Evolutionary conservation across 2,797 vertebrate genomes (phyloP), one percentile per base, ranked within the genome.

Genomic region (Meda fulgida): DNA sequence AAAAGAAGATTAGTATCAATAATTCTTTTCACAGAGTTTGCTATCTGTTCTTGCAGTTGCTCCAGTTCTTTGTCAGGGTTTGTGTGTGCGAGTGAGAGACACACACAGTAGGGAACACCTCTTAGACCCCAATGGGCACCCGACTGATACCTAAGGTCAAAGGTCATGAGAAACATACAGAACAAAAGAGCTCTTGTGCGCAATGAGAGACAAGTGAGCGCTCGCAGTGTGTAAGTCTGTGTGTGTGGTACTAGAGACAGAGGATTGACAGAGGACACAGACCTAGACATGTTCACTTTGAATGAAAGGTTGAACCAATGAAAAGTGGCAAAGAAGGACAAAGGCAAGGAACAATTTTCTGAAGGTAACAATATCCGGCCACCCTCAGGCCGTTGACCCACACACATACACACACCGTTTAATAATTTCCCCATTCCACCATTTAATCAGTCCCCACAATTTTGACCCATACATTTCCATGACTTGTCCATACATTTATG

Each of bases 161-260:
- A 86, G 90, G 88, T 87, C 88, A 91, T 91, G 91, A 89, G 90
- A 91, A 91, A 89, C 86, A 80, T 34, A 80, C 60, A 48, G 71
- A 91, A 92, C 91, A 91, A 92, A 91, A 88, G 89, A 88, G 53
- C 76, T 82, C 63, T 85, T 82, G 80, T 83, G 65, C 29, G 38
- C 26, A 83, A 66, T 51, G 43, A 51, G 65, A 80, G 81, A 81
- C 84, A 72, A 82, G 67, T 81, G 36, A 87, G 83, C 67, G 51
- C 36, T 71, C 78, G 14, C n/a, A 63, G 75, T 66, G 55, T 66
- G 55, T 38, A 43, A 53, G 55, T 83, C 60, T 85, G 76, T 69
- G 70, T 60, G 67, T 81, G 85, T 65, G 34, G 81, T 66, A 60
- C 78, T 53, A 65, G 53, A 80, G n/a, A 48, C 7, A n/a, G 81